Percentiles rank a stretch among this genome's conserved stretches.
Conservation (phyloP, 2,797 vertebrate species). For the Muscicapa striata region DNA sequence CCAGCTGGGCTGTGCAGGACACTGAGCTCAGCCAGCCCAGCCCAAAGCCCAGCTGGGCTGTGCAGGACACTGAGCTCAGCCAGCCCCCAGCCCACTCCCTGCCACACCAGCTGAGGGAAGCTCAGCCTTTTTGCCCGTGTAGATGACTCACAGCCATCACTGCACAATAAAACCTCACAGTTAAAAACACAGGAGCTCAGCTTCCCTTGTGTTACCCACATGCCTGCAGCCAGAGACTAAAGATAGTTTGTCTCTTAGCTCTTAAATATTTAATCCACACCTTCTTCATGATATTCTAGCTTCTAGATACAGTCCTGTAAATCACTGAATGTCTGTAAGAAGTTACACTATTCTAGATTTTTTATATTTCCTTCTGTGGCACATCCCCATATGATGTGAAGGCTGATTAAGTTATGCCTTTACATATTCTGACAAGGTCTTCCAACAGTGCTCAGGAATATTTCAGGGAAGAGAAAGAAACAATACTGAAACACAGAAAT, state of each 20-base stretch:
- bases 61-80: background rate
- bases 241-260: constrained; percentile 11
- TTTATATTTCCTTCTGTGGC: background rate
- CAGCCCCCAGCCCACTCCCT: background rate
- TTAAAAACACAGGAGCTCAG: background rate
- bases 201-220: background rate
- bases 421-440: constrained; percentile 53
- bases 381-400: constrained; percentile 4
- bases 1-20: background rate
- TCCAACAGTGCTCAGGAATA: constrained; percentile 9
- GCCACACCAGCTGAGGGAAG: background rate
- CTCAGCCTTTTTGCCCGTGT: background rate
- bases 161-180: background rate
- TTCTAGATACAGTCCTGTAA: constrained; percentile 9
- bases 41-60: background rate
- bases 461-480: background rate
- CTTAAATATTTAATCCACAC: constrained; percentile 53
- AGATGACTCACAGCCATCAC: background rate
- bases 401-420: constrained; percentile 31
- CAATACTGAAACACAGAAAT: background rate
- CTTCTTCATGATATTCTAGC: constrained; percentile 10
- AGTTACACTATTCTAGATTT: background rate
- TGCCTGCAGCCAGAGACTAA: background rate
- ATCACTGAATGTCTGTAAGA: background rate
- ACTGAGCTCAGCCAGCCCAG: background rate